Conservation (phyloP, 2,797 vertebrate genomes). For the Tragopan temminckii region DNA sequence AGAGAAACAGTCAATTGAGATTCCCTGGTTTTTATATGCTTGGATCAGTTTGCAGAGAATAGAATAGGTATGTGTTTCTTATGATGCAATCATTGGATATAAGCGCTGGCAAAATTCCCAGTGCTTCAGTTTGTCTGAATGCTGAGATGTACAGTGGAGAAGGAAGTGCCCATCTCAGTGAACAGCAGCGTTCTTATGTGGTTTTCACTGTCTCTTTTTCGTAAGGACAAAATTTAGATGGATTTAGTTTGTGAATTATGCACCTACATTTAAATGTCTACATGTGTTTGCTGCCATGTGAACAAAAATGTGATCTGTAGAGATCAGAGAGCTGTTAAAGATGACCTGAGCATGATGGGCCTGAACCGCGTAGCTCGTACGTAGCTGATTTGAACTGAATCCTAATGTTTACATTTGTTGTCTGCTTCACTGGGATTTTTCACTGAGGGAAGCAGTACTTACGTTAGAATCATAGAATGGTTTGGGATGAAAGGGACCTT, state of each 20-base stretch:
- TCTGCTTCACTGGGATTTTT: background rate
- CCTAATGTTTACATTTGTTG: background rate
- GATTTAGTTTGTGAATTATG: background rate
- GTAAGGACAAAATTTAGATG: background rate
- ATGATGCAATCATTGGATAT: rapidly evolving
- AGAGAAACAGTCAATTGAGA: background rate
- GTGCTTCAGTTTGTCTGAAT: background rate
- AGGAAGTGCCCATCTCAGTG: background rate
- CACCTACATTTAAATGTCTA: background rate
- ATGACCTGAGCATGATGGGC: background rate
- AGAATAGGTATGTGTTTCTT: background rate
- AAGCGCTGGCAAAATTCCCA: background rate
- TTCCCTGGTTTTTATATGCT: background rate
- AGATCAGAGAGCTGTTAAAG: background rate
- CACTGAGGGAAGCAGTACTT: background rate
- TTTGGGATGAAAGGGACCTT: background rate
- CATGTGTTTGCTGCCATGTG: background rate
- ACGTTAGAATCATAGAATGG: background rate
- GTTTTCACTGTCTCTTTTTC: background rate
- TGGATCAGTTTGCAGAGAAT: background rate
- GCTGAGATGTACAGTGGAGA: background rate
- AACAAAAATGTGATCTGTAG: background rate
- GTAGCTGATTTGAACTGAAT: background rate
- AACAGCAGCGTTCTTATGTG: background rate
- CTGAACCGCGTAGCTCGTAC: background rate